phyloP scores from a whole-genome alignment of 2,113 vertebrate species.

The Hippocampus mohnikei region DNA sequence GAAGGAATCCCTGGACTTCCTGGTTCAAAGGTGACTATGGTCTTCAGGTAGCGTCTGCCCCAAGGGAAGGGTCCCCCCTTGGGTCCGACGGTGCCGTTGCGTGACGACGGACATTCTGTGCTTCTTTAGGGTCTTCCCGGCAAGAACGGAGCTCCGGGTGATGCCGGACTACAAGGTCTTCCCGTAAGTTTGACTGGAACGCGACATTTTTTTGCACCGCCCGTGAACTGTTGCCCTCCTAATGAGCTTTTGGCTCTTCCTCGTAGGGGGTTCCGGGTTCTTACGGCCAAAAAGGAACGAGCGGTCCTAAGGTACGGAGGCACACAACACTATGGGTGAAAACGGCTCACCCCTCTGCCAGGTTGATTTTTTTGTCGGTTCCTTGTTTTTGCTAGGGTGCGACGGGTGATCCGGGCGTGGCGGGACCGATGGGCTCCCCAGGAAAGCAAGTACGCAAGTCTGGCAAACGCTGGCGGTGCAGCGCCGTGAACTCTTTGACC shows the following conservation, averaged over 20 bases:
- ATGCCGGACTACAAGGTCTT: conserved; percentile 82
- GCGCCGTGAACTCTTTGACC: not conserved
- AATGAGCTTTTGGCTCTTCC: not conserved
- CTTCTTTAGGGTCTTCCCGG: conserved; percentile 82
- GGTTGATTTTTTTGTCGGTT: too few relatives aligned
- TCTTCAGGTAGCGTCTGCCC: not conserved
- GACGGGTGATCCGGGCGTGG: conserved; percentile 77
- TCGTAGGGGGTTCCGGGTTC: conserved; percentile 83
- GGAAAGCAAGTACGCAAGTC: conserved; percentile 82
- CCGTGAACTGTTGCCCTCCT: too few relatives aligned
- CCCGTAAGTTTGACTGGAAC: conserved; percentile 77
- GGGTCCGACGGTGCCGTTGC: too few relatives aligned
- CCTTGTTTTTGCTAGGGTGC: conserved; percentile 71
- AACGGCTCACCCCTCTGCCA: not conserved
- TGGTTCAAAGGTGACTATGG: conserved; percentile 77
- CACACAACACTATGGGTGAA: too few relatives aligned
- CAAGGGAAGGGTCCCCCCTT: too few relatives aligned
- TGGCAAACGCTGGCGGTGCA: not conserved
- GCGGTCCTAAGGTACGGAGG: conserved; percentile 78
- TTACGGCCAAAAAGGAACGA: conserved; percentile 80
- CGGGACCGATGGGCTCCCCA: conserved; percentile 85
- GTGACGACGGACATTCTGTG: not conserved
- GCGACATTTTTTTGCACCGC: too few relatives aligned
- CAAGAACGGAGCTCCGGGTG: conserved; percentile 87
- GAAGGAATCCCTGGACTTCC: conserved; percentile 96